Evolutionary conservation across 64 coral and sea anemone genomes (phyloP), one percentile per base, ranked within the genome.

Genomic region (Pocillopora verrucosa): DNA sequence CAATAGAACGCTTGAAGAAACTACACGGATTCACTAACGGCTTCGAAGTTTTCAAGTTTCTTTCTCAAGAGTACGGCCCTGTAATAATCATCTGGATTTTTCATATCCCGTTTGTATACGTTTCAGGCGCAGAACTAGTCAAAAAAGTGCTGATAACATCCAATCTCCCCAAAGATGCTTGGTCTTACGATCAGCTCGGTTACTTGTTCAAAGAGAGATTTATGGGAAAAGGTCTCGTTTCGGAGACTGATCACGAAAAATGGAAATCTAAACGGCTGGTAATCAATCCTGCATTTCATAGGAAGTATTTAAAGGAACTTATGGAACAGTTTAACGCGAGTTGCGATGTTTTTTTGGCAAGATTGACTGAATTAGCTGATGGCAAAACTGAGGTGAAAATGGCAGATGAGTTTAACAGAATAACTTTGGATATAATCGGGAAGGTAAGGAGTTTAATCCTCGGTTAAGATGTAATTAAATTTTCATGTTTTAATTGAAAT

Each of bases 331-430:
- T 94, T 89, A 98, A 98, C 62, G 34, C 76, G 11, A 79, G 87
- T 35, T 91, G 92, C 86, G 92, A 98, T 16, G 35, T 87, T 12
- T 89, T 94, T 77, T 13, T 98, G 37, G 80, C 79, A 57, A 86
- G 14, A 35, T 87, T 98, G 36, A 70, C 79, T n/a, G 73, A 76
- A 17, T 76, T 92, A n/a, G 92, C 96, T 36, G 92, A 98, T 94
- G 96, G 96, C 25, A 82, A 80, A 34, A 98, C 92, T 20, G 86
- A 85, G 34, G 96, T 98, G 24, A 19, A 41, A 20, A 92, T 98
- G 89, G 59, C 82, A 14, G 83, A 92, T 60, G 80, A 94, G 78
- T 98, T 98, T 73, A 87, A 89, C 57, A 75, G 87, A 0, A 73
- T 98, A 34, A 78, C 92, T 60, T 60, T 98, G 59, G 92, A 94